Conservation (phyloP, 2,797 vertebrate species). For the Thamnophis elegans region DNA sequence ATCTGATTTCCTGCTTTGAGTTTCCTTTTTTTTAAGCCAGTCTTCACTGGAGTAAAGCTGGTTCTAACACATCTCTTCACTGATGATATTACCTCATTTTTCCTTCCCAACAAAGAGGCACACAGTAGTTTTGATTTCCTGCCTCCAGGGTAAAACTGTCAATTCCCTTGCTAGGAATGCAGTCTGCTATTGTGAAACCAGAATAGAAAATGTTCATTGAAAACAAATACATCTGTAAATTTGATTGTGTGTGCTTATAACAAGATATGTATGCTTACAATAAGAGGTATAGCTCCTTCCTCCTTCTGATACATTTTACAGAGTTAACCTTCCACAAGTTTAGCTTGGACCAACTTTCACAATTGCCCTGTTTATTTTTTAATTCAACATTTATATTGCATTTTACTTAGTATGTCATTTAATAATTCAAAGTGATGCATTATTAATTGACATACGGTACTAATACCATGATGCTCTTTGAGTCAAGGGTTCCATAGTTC, state of each 20-base stretch:
- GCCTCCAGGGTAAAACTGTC: neutral
- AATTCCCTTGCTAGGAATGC: neutral
- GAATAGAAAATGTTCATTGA: neutral
- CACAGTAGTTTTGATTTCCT: neutral
- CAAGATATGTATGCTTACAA: neutral
- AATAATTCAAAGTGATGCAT: neutral
- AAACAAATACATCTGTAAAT: neutral
- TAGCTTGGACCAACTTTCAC: neutral
- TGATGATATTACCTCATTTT: neutral
- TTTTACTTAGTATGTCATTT: neutral
- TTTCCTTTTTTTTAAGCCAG: neutral
- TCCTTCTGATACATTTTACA: neutral
- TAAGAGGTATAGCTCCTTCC: neutral
- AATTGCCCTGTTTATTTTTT: neutral
- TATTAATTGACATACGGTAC: too few relatives aligned
- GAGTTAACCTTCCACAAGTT: neutral
- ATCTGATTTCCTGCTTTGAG: neutral
- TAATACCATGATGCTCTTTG: neutral
- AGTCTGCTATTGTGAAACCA: neutral
- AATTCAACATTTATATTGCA: neutral
- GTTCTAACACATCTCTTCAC: neutral
- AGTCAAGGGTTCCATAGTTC: neutral
- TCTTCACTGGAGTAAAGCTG: neutral
- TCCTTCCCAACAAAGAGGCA: neutral
- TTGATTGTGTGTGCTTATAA: neutral